Evolutionary conservation across 2,113 vertebrate species (phyloP).

Genomic region (zebrafish (Danio rerio)): GRCz12tu NC_133191.1:35207001-35207500

Average conservation of each 20-base stretch:
- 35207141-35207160: slow-evolving; percentile 67
- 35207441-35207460: too few species aligned
- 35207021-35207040: neutral
- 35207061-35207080: neutral
- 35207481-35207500: neutral
- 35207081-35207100: neutral
- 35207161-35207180: slow-evolving; percentile 78
- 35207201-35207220: slow-evolving; percentile 75
- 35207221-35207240: slow-evolving; percentile 83
- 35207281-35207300: too few species aligned
- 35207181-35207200: slow-evolving; percentile 76
- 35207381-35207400: too few species aligned
- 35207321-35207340: too few species aligned
- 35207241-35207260: slow-evolving; percentile 70
- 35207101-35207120: slow-evolving; percentile 77
- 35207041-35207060: neutral
- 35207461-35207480: neutral
- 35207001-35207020: too few species aligned
- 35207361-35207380: too few species aligned
- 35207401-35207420: neutral
- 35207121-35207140: slow-evolving; percentile 73
- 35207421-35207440: neutral
- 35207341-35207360: too few species aligned
- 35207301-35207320: too few species aligned
- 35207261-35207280: too few species aligned